phyloP scores from a whole-genome alignment of 2,888 invertebrate genomes.

The Phortica magna region DNA sequence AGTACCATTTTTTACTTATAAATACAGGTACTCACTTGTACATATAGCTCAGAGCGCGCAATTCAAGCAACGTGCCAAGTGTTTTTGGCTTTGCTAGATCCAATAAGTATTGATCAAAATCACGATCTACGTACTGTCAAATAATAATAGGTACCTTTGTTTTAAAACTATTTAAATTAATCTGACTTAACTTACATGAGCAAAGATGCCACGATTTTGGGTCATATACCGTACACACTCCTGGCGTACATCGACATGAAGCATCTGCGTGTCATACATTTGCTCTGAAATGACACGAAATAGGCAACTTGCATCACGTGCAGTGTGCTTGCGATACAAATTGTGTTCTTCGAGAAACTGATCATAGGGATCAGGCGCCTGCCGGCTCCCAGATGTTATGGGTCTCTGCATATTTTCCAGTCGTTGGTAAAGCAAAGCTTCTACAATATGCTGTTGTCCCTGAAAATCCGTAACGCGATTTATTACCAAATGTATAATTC shows the following conservation, averaged over 20 bases:
- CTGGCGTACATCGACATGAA: slow-evolving; percentile 86
- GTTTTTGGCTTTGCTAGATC: slow-evolving; percentile 85
- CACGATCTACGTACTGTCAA: slow-evolving; percentile 81
- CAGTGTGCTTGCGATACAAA: slow-evolving; percentile 91
- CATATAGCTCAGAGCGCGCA: slow-evolving; percentile 84
- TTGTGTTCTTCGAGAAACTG: slow-evolving; percentile 89
- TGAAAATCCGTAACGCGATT: too few species aligned
- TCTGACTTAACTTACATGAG: slow-evolving; percentile 79
- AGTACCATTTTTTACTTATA: background rate
- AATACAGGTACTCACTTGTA: slow-evolving; percentile 81
- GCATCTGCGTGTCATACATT: slow-evolving; percentile 83
- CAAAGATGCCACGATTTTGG: slow-evolving; percentile 82
- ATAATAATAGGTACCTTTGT: too few species aligned
- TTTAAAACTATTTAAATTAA: background rate
- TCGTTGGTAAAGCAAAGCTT: too few species aligned
- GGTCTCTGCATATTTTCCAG: slow-evolving; percentile 60
- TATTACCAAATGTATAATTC: too few species aligned
- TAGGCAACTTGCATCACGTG: slow-evolving; percentile 92
- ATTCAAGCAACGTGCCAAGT: slow-evolving; percentile 84
- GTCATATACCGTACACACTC: slow-evolving; percentile 86
- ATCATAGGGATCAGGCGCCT: slow-evolving; percentile 80
- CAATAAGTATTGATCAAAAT: slow-evolving; percentile 84
- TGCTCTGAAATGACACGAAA: slow-evolving; percentile 94
- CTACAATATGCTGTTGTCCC: too few species aligned
- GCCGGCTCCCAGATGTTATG: slow-evolving; percentile 77